Conservation (phyloP, 2,113 vertebrate species). For the Sorex araneus region DNA sequence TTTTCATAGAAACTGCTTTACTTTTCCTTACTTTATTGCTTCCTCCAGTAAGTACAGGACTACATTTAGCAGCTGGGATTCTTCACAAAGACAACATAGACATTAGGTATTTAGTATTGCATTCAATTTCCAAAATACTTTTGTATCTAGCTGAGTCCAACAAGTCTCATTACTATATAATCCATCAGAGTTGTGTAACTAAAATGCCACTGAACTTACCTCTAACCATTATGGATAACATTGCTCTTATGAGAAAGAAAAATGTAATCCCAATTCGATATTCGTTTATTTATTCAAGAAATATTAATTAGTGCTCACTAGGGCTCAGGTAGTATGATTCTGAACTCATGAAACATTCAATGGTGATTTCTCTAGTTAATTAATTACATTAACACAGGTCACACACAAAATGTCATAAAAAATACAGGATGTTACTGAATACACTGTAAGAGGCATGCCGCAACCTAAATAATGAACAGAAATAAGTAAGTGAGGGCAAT, state of each 20-base stretch:
- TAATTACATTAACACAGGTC: background rate
- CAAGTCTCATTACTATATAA: background rate
- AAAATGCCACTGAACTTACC: background rate
- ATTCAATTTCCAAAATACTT: conserved; percentile 21
- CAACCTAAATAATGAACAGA: background rate
- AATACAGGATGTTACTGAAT: background rate
- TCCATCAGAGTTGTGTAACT: background rate
- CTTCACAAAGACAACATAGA: background rate
- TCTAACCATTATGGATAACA: background rate
- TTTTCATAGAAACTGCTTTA: conserved; percentile 21
- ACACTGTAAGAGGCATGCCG: no score
- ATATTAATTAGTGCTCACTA: background rate
- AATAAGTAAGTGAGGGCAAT: background rate
- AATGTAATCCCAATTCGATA: background rate
- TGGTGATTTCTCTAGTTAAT: background rate
- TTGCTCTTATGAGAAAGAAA: conserved; percentile 3
- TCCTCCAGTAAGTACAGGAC: background rate
- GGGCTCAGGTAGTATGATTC: background rate
- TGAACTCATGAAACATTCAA: background rate
- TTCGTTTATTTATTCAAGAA: conserved; percentile 20
- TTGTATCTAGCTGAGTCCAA: background rate
- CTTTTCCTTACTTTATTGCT: background rate
- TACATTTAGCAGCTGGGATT: background rate
- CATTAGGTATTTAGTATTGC: background rate
- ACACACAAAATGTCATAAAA: background rate